Evolutionary conservation across 2,888 invertebrate species (phyloP).

Genomic region (Ophraella communa): DNA sequence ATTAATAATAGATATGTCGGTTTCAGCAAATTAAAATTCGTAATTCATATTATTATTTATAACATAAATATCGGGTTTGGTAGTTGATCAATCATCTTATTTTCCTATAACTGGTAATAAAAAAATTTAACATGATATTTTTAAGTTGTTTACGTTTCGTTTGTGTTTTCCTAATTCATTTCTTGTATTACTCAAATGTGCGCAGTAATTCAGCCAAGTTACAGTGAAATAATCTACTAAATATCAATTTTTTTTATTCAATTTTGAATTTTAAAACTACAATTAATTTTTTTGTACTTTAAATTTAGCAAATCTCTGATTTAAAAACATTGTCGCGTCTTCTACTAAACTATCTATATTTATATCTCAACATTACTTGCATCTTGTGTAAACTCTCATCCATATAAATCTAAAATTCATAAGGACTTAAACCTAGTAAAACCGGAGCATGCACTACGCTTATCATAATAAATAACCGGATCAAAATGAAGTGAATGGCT

Average conservation of each 20-base stretch:
- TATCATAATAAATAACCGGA: constrained; percentile 49
- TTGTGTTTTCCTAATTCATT: background rate
- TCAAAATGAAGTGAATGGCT: constrained; percentile 48
- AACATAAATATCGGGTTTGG: background rate
- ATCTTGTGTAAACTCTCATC: constrained; percentile 29
- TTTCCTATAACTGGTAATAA: background rate
- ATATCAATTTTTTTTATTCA: too few species aligned
- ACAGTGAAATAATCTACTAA: too few species aligned
- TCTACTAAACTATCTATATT: constrained; percentile 10
- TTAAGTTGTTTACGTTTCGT: background rate
- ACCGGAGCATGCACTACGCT: constrained; percentile 39
- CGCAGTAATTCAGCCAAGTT: too few species aligned
- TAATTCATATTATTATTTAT: background rate
- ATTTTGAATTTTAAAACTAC: too few species aligned
- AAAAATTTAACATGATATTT: background rate
- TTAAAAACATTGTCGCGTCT: constrained; percentile 21
- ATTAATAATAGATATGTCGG: too few species aligned
- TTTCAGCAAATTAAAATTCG: background rate
- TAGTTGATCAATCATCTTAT: background rate
- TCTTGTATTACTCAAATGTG: too few species aligned
- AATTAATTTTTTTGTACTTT: too few species aligned
- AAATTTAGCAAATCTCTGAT: background rate
- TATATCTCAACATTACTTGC: constrained; percentile 28
- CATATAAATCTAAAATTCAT: constrained; percentile 43
- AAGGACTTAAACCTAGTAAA: constrained; percentile 25